These are phyloP conservation scores for Chironomus striatipennis DNA, from an alignment of 1,140 invertebrate genomes.

Conservation along the genomic window DNA sequence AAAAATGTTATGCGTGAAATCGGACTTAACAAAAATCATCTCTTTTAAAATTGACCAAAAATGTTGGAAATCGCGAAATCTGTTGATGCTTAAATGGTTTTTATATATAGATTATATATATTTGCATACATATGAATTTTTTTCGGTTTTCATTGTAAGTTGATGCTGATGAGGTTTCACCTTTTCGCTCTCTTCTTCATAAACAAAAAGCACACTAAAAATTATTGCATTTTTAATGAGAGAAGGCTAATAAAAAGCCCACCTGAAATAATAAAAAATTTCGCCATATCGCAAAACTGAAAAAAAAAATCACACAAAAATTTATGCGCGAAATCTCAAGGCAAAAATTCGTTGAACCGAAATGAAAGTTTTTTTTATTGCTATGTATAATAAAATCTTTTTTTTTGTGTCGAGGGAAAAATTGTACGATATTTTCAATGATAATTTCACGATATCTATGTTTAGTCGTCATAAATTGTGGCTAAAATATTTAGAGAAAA, in stretches of 20 bases:
- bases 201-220: neutral
- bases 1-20: too few species aligned
- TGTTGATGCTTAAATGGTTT: neutral
- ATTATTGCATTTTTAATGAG: slow-evolving; percentile 14
- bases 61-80: neutral
- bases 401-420: slow-evolving; percentile 12
- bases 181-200: neutral
- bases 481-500: too few species aligned
- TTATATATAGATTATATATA: neutral
- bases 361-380: slow-evolving; percentile 15
- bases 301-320: neutral
- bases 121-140: neutral
- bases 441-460: neutral
- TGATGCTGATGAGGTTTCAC: slow-evolving; percentile 22
- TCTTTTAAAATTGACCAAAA: neutral
- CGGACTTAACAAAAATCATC: neutral
- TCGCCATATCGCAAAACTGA: slow-evolving; percentile 6
- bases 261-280: slow-evolving; percentile 18
- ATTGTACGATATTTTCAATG: slow-evolving; percentile 1
- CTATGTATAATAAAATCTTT: neutral
- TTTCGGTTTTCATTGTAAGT: neutral
- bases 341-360: slow-evolving; percentile 3
- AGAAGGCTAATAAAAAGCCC: neutral
- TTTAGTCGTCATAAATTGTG: too few species aligned
- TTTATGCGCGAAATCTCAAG: slow-evolving; percentile 11